Evolutionary conservation across 2,888 invertebrate genomes (phyloP), one percentile per base, ranked within the genome.

Genomic region (Deladenus siricidicola): DNA sequence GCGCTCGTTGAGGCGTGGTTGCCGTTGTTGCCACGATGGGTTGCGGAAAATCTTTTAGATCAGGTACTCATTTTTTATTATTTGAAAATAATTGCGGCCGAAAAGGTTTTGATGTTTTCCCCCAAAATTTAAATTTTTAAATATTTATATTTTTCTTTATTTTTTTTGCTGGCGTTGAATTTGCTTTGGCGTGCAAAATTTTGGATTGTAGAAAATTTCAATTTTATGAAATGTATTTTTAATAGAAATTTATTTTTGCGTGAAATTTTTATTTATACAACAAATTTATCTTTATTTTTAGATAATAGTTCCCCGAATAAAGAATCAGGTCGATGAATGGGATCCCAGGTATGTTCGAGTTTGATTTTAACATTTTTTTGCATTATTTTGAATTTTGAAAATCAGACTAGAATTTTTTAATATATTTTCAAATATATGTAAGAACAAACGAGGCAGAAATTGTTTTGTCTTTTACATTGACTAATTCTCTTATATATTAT

Each of bases 1-100:
- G 85, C 85, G 17, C 81, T 93, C 0, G 79, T 96, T 26, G 86
- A 88, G 69, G 82, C 84, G 4, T 98, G 96, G 94, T 83, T 85
- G 57, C 85, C 85, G 0, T 80, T 89, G 0, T 80, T 90, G 57
- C 90, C 94, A 0, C 81, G 82, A 0, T 92, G 92, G 90, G 86
- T 94, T 62, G 74, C 88, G 65, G 86, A 87, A 66, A 87, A 89
- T 73, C 84, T 90, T 58, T 84, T 89, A n/a, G 86, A 90, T 56
- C 87, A 90, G 71, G 62, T 61, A 47, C n/a, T n/a, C n/a, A n/a
- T n/a, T n/a, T n/a, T n/a, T n/a, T n/a, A n/a, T n/a, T n/a, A n/a
- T n/a, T n/a, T 39, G 14, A 14, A 8, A 14, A 10, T 14, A 14
- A 39, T 14, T 39, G 39, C n/a, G n/a, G n/a, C n/a, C n/a, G n/a